Evolutionary conservation across 2,888 invertebrate genomes (phyloP), one percentile per base, ranked within the genome.

Genomic region (Drosophila phalerata): DNA sequence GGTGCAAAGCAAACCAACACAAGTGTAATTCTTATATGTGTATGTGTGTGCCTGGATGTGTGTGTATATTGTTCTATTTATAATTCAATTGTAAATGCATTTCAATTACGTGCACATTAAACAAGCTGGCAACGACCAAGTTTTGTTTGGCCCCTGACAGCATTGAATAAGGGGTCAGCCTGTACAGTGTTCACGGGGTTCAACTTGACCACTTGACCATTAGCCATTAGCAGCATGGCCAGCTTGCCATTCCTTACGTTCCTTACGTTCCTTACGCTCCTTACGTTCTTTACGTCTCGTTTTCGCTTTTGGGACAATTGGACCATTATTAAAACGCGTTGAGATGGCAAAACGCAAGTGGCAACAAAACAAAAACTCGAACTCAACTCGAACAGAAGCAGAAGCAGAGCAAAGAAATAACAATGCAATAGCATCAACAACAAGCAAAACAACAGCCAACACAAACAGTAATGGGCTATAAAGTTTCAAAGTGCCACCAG

Each of bases 41-140:
- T 32, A 47, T 68, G 42, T 57, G 19, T 65, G 56, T 58, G 65
- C n/a, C n/a, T n/a, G n/a, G n/a, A n/a, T n/a, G 65, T 58, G 60
- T 78, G 64, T 82, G 73, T 83, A 78, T 78, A 86, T 87, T 82
- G 83, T 63, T 87, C 89, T 89, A 82, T 89, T 86, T 86, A 86
- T 86, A 89, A 86, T 86, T 86, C 85, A 86, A 87, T 86, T 86
- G 85, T 88, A 89, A 86, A 86, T 86, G 88, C 89, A 86, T 86
- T 86, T 86, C 89, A 86, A 86, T 86, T 86, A 86, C 85, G 88
- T 89, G 78, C 88, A 89, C 88, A 87, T 85, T 89, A 89, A 82
- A 85, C 82, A 80, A 82, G 69, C 83, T 71, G 67, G 75, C 75
- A 75, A 73, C 76, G 81, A 75, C 79, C 63, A 80, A 80, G 80